Base-by-base conservation (phyloP, 2,888 invertebrate species). In the Ditylenchus weischeri region DNA sequence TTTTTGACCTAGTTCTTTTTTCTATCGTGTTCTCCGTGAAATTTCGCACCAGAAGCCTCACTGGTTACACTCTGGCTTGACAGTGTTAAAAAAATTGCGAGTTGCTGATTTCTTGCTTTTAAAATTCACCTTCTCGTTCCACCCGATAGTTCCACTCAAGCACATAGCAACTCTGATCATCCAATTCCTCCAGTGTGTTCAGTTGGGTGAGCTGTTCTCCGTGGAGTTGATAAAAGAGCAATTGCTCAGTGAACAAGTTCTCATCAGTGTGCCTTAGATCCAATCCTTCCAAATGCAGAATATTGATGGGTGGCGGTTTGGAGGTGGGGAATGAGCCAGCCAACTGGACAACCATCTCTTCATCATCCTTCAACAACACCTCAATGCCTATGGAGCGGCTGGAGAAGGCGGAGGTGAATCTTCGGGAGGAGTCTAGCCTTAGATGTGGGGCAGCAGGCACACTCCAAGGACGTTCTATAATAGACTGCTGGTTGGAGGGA, bases 101-200 rank as follows among this genome's bases (percentile, higher is more conserved):
- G n/a, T 29, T 29, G 29, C 29, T 29, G 2, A 4, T 29, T 29
- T 35, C 2, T 4, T 35, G 18, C 13, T 15, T 13, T 11, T 15
- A 18, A 11, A 4, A 13, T 4, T 35, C 21, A 72, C 67, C 69
- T 18, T 51, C 71, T 51, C 74, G 68, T 57, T 79, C 76, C 43
- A 79, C 70, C 59, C 79, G 54, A 67, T 79, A 79, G 62, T 75
- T 63, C 79, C 79, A 79, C 57, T 73, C 67, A 48, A 79, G 62
- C 11, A 79, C 79, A 65, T 79, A 79, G 64, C 79, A 79, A 36
- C 65, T 50, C 38, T 69, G 65, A 19, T 70, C 69, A 15, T 68
- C 60, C 21, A 78, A 72, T 18, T 72, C 70, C 15, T 62, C 60
- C n/a, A 71, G 50, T 13, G 58, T 70, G 48, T 43, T 57, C 23